Percentiles rank a stretch among this genome's conserved stretches.
These are phyloP conservation scores for Anastrepha ludens DNA, from an alignment of 1,140 invertebrate genomes.

Conservation along the genomic window DNA sequence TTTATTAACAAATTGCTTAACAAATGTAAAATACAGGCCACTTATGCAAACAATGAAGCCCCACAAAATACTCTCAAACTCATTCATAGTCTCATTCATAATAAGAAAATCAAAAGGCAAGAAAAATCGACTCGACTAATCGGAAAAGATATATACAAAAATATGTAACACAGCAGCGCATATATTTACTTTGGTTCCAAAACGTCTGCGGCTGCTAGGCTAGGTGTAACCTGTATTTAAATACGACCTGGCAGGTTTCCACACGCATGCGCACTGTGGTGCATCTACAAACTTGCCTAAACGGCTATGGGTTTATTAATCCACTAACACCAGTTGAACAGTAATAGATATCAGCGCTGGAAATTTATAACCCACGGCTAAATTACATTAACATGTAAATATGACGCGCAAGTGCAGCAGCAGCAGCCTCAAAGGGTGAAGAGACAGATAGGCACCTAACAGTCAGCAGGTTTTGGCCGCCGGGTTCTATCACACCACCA, in stretches of 20 bases:
- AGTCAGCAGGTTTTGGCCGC: not conserved
- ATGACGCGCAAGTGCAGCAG: slow-evolving; percentile 54
- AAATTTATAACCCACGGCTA: slow-evolving; percentile 64
- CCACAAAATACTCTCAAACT: not conserved
- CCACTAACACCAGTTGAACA: slow-evolving; percentile 55
- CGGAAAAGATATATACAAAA: not conserved
- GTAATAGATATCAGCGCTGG: slow-evolving; percentile 71
- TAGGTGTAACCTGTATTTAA: not conserved
- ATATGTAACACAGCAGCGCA: not conserved
- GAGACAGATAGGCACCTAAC: not conserved
- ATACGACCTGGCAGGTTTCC: not conserved
- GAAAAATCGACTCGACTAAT: slow-evolving; percentile 33
- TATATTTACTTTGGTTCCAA: slow-evolving; percentile 20
- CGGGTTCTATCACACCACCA: slow-evolving; percentile 1
- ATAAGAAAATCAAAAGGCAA: slow-evolving; percentile 3
- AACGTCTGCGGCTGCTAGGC: not conserved
- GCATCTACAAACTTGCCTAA: not conserved
- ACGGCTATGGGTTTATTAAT: slow-evolving; percentile 19
- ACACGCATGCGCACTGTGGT: not conserved
- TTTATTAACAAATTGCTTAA: slow-evolving; percentile 47
- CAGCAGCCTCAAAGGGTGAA: not conserved
- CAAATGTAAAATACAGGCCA: not conserved
- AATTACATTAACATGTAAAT: slow-evolving; percentile 57
- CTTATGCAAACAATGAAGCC: slow-evolving; percentile 3
- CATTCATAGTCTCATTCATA: slow-evolving; percentile 44